Base-by-base conservation (phyloP, 2,797 vertebrate species). In the Heteromormyrus szaboi region DNA sequence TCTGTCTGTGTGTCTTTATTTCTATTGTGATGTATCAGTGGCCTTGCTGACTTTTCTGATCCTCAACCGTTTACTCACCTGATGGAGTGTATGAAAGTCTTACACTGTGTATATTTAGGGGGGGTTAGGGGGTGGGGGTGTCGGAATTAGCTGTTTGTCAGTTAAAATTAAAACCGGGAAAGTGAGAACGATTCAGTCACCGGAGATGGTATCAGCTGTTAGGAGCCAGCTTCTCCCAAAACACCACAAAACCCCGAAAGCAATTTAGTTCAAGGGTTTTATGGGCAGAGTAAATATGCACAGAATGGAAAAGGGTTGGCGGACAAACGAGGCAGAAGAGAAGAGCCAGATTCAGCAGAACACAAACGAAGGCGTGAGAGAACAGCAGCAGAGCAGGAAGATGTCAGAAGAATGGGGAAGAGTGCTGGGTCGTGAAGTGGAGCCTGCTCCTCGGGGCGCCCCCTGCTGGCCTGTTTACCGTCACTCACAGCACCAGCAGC, bases 251-350 rank as follows among this genome's bases (percentile, higher is more conserved):
- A 51, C 51, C 85, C 51, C 6, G 25, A 29, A 86, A 86, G 85
- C 85, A 56, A 86, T 86, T 86, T 86, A 86, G 85, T 56, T 86
- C 85, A 86, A 56, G 85, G 48, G 51, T 48, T 86, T 86, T 86
- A 56, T 86, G 46, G 51, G 29, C 51, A 86, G 48, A 54, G 51
- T 37, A 33, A 86, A 53, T 86, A 86, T 54, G 22, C 85, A 54
- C 4, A 37, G 51, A 14, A 86, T 50, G 29, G 22, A 53, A 54
- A 53, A 54, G 25, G 22, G 11, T 14, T 54, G 85, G 85, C 17
- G 53, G 33, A 37, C 29, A 56, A 86, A 56, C 29, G 41, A 9
- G 48, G n/a, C 19, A 8, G 22, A 12, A 51, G 44, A n/a, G 48
- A 12, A 51, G 19, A 81, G 11, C 29, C 76, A 81, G 44, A 84